Evolutionary conservation across 2,797 vertebrate species (phyloP).

Genomic region (Typhlichthys subterraneus): DNA sequence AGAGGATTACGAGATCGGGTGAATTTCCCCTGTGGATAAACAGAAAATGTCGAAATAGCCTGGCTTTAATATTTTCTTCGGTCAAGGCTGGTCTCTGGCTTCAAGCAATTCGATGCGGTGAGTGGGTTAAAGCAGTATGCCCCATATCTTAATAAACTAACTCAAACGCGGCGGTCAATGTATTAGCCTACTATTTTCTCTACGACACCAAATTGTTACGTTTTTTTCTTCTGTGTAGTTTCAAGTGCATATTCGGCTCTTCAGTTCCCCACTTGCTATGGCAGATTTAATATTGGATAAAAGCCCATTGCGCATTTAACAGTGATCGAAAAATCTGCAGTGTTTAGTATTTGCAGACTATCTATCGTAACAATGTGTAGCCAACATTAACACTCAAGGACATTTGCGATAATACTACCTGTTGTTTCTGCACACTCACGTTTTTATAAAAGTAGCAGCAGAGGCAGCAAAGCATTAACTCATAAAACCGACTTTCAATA

Average conservation of each 20-base stretch:
- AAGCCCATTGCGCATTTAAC: constrained; percentile 62
- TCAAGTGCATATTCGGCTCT: constrained; percentile 22
- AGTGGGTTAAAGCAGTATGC: constrained; percentile 53
- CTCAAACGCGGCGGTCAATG: no score
- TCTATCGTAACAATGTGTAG: no score
- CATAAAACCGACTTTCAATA: constrained; percentile 44
- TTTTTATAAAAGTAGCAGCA: constrained; percentile 5
- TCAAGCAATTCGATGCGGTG: constrained; percentile 70
- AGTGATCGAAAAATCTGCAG: constrained; percentile 47
- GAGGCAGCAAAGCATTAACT: neutral
- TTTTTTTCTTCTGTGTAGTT: constrained; percentile 1
- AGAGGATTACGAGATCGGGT: constrained; percentile 63
- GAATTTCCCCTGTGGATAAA: constrained; percentile 62
- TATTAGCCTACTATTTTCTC: no score
- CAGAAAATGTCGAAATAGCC: constrained; percentile 64
- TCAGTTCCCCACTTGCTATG: constrained; percentile 29
- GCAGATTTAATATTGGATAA: constrained; percentile 45
- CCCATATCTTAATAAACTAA: constrained; percentile 19
- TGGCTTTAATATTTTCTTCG: constrained; percentile 46
- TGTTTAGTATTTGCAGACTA: constrained; percentile 10
- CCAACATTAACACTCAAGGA: neutral
- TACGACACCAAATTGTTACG: no score
- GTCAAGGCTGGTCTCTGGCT: constrained; percentile 54
- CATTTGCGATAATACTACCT: constrained; percentile 57
- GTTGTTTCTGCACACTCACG: constrained; percentile 58